These are phyloP conservation scores for Calameuta idolon DNA, from an alignment of 2,888 invertebrate genomes.

Conservation along the genomic window DNA sequence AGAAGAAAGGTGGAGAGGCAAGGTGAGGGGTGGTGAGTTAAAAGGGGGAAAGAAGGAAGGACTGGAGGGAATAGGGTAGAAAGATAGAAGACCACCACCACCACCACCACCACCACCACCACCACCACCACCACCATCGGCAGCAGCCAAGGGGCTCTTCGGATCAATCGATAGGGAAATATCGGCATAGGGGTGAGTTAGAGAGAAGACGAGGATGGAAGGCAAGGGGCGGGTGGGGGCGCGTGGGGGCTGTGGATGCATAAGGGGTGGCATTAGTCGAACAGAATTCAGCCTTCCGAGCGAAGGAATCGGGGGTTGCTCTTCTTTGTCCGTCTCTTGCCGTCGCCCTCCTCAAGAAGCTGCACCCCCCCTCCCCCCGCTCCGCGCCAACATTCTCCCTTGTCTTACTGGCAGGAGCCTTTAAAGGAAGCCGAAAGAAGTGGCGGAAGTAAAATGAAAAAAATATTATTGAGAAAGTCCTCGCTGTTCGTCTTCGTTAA, in stretches of 20 bases:
- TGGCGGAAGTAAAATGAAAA: conserved; percentile 12
- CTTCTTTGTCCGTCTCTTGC: conserved; percentile 41
- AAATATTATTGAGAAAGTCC: not conserved
- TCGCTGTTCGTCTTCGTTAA: too few relatives aligned
- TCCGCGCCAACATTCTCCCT: conserved; percentile 15
- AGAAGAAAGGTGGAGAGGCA: conserved; percentile 15
- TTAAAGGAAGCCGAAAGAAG: conserved; percentile 31
- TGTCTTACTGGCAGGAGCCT: conserved; percentile 22
- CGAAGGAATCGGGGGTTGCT: conserved; percentile 25
- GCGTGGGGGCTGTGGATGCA: conserved; percentile 48
- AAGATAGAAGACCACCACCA: conserved; percentile 31
- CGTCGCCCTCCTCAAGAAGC: conserved; percentile 28
- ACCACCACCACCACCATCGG: too few relatives aligned
- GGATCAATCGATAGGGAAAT: conserved; percentile 66
- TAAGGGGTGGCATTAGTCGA: conserved; percentile 60
- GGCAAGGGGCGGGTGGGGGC: conserved; percentile 21
- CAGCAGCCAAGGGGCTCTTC: conserved; percentile 36
- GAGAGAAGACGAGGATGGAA: conserved; percentile 35
- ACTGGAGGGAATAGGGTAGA: conserved; percentile 10
- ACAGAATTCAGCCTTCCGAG: conserved; percentile 35
- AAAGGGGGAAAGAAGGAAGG: not conserved
- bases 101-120: too few relatives aligned
- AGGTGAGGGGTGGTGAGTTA: not conserved
- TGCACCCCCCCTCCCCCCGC: conserved; percentile 9
- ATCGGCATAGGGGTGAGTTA: conserved; percentile 54